These are phyloP conservation scores for Noctua comes DNA, from an alignment of 2,888 invertebrate species.

Conservation along the genomic window DNA sequence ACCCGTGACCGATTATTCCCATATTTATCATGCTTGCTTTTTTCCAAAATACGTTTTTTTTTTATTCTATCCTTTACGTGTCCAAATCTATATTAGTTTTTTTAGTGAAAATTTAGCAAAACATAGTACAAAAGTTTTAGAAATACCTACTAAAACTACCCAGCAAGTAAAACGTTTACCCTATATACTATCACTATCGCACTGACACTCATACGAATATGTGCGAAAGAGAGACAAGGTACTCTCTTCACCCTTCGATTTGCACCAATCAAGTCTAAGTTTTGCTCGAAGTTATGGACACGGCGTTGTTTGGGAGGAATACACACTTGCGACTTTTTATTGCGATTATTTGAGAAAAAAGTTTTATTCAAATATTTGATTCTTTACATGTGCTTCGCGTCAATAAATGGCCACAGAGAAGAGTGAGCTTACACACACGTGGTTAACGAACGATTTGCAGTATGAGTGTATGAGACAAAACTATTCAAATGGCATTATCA, in stretches of 20 bases:
- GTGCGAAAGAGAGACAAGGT: slow-evolving; percentile 79
- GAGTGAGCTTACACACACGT: neutral
- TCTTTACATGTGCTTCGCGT: neutral
- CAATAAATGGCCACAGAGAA: neutral
- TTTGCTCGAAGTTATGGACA: slow-evolving; percentile 60
- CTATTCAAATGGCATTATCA: neutral
- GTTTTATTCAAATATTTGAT: neutral
- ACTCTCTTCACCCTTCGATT: slow-evolving; percentile 72
- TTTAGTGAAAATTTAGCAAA: slow-evolving; percentile 90
- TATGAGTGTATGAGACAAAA: neutral
- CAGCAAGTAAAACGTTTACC: slow-evolving; percentile 87
- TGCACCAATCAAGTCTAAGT: slow-evolving; percentile 80
- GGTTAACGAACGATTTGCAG: neutral
- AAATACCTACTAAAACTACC: slow-evolving; percentile 89
- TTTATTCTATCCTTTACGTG: slow-evolving; percentile 84
- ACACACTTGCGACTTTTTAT: slow-evolving; percentile 52
- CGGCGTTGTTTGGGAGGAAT: slow-evolving; percentile 48
- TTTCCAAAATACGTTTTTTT: slow-evolving; percentile 77
- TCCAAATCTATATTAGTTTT: slow-evolving; percentile 85
- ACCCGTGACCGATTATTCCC: slow-evolving; percentile 74
- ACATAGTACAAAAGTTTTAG: slow-evolving; percentile 90
- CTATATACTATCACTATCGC: slow-evolving; percentile 89
- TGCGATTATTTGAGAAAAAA: neutral
- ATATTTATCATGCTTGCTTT: slow-evolving; percentile 76
- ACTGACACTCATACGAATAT: slow-evolving; percentile 78